Conservation (phyloP, 2,797 vertebrate genomes). For the Rhabdomys pumilio region DNA sequence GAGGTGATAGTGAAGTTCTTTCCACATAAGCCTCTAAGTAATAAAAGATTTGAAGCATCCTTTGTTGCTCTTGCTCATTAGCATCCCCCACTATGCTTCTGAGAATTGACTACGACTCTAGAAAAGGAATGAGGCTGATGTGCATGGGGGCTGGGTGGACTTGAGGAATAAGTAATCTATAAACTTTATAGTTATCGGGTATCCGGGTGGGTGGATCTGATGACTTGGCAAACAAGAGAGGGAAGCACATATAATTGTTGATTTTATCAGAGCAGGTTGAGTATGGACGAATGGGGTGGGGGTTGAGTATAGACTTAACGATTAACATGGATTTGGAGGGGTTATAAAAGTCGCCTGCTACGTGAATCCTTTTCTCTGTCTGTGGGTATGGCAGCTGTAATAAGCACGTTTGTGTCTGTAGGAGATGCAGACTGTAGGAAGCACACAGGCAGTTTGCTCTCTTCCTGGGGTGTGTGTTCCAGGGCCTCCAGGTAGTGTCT, state of each 20-base stretch:
- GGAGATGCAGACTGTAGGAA: not conserved
- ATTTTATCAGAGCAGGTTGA: constrained; percentile 79
- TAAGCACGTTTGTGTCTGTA: constrained; percentile 5
- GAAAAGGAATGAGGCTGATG: constrained; percentile 68
- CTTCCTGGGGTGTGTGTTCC: constrained; percentile 47
- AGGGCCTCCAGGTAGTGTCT: not conserved
- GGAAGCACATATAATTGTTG: constrained; percentile 76
- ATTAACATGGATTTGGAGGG: constrained; percentile 67
- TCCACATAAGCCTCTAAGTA: constrained; percentile 38
- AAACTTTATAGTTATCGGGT: constrained; percentile 76
- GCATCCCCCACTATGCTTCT: constrained; percentile 19
- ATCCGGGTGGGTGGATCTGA: constrained; percentile 78
- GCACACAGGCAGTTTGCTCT: not conserved
- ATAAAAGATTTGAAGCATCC: constrained; percentile 60
- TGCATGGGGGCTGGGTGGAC: not conserved
- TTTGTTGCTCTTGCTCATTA: constrained; percentile 60
- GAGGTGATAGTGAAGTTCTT: constrained; percentile 60
- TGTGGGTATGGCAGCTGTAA: constrained; percentile 2
- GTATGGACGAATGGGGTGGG: constrained; percentile 22
- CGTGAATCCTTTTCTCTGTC: constrained; percentile 45
- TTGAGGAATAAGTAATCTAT: constrained; percentile 83
- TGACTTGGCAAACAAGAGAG: constrained; percentile 76
- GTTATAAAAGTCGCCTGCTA: constrained; percentile 6
- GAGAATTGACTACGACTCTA: constrained; percentile 64
- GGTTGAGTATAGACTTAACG: constrained; percentile 57